Evolutionary conservation across 2,888 invertebrate genomes (phyloP), one percentile per base, ranked within the genome.

Genomic region (Lithosia quadra): DNA sequence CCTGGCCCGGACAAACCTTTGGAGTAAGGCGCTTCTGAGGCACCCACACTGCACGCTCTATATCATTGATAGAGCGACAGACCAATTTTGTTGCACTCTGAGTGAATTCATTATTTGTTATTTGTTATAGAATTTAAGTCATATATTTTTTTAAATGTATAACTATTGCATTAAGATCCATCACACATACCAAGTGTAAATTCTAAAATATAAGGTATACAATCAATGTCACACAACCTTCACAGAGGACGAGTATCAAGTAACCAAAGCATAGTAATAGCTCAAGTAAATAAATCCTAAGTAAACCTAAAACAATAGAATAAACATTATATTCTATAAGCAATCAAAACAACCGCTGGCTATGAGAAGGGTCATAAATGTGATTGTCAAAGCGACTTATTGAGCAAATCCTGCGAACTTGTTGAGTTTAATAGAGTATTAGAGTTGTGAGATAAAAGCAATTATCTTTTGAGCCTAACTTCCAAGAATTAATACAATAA

Each of bases 281-380:
- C 24, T 24, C 5, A 22, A 60, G 68, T 64, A 55, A 68, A 68
- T 68, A 68, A 39, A 34, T 55, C 60, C 68, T 65, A 65, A 68
- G 68, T 60, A 64, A 64, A 68, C 55, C 39, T 63, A 24, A n/a
- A 64, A 64, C 64, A 60, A 68, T 60, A 22, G 9, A 56, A 68
- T 62, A 56, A 64, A 60, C 58, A 56, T 36, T 55, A 63, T 57
- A 63, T 55, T 59, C 34, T 56, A 43, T n/a, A 56, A 62, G 56
- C 43, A 43, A 67, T 57, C 67, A 67, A 67, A 57, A 62, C 43
- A 67, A 21, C 56, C 24, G 15, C 43, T 11, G 15, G 39, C 33
- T 22, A n/a, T 57, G 28, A 58, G 62, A 21, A 62, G 67, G 66
- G 49, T 62, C 39, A 22, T 33, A 61, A 62, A 67, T 61, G 66